These are phyloP conservation scores for Lycodopsis pacificus DNA, from an alignment of 2,797 vertebrate genomes.

Conservation along the genomic window DNA sequence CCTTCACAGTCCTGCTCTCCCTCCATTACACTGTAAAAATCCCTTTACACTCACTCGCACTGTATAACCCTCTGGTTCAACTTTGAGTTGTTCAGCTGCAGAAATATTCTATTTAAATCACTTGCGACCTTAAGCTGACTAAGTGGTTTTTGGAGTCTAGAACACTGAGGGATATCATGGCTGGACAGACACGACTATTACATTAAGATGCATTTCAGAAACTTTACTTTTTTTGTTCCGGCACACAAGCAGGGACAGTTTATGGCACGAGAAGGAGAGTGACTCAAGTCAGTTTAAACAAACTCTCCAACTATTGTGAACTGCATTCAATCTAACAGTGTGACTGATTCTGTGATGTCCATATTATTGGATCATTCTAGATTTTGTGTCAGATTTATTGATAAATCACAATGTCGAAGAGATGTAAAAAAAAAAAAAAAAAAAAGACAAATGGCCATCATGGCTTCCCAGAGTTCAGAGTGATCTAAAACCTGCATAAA, in stretches of 20 bases:
- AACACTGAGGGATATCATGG: constrained; percentile 26
- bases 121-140: constrained; percentile 63
- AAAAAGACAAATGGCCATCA: neutral
- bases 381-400: neutral
- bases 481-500: neutral
- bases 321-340: neutral
- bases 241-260: neutral
- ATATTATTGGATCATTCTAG: neutral
- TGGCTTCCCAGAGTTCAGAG: neutral
- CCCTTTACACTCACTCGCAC: constrained; percentile 39
- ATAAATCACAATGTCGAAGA: neutral
- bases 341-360: neutral
- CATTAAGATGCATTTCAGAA: constrained; percentile 40
- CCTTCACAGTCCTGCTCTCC: constrained; percentile 45
- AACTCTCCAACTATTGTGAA: neutral
- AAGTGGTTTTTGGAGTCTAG: constrained; percentile 45
- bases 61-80: constrained; percentile 43
- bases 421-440: neutral
- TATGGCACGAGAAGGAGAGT: neutral
- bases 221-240: constrained; percentile 14
- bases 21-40: constrained; percentile 58
- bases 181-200: constrained; percentile 16
- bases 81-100: constrained; percentile 64
- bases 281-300: neutral
- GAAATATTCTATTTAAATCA: constrained; percentile 62